These are phyloP conservation scores for Enteromius anoplus DNA, from an alignment of 2,797 vertebrate species.

Conservation along the genomic window DNA sequence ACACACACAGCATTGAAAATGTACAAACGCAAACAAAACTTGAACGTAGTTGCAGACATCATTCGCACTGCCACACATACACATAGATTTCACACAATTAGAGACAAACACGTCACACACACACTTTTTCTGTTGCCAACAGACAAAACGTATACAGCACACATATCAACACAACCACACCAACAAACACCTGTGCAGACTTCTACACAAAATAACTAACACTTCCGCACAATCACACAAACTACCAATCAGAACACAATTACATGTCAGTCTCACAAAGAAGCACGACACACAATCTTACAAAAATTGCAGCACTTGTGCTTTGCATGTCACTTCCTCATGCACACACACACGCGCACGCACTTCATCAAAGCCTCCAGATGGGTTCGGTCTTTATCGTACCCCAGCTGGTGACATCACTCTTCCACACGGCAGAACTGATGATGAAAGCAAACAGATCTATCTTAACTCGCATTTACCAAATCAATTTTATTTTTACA, in stretches of 20 bases:
- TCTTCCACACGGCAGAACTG: constrained; percentile 90
- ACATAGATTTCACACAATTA: not conserved
- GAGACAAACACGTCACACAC: not conserved
- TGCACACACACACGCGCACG: constrained; percentile 56
- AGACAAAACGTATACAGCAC: not conserved
- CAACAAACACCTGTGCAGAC: not conserved
- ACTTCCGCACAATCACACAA: not conserved
- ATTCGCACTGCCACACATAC: not conserved
- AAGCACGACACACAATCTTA: not conserved
- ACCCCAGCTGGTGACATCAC: constrained; percentile 98
- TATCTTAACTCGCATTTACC: constrained; percentile 98
- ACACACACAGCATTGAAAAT: constrained; percentile 2
- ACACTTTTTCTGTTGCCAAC: not conserved
- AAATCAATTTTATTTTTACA: constrained; percentile 99
- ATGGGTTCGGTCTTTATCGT: constrained; percentile 94
- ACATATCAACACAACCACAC: not conserved
- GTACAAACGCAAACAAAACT: not conserved
- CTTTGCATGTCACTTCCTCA: not conserved
- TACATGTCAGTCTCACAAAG: not conserved
- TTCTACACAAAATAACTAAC: too few relatives aligned
- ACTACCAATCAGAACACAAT: not conserved
- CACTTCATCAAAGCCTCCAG: constrained; percentile 92
- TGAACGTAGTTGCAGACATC: not conserved
- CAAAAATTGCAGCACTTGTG: constrained; percentile 21
- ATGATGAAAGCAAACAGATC: constrained; percentile 99